Evolutionary conservation across 1,140 invertebrate species (phyloP), one percentile per base, ranked within the genome.

Genomic region (Rhynchophorus ferrugineus): DNA sequence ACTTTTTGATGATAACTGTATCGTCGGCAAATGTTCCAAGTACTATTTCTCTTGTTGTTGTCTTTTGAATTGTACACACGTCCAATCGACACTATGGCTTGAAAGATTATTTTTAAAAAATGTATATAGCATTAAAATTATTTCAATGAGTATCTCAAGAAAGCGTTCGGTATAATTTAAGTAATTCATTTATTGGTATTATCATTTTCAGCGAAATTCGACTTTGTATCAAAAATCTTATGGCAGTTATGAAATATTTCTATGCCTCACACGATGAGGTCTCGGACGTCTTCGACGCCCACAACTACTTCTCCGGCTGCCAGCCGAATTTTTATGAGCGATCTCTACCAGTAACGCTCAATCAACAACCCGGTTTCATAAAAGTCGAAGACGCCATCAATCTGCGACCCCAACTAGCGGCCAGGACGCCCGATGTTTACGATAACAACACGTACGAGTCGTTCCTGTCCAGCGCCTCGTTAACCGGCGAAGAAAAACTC

Each of bases 401-500:
- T 29, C 35, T 54, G 43, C 17, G 11, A 3, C 35, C 43, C 2
- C 22, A 44, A 44, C 14, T 48, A n/a, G 11, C 46, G 7, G 13
- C 35, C 17, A 36, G 24, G 8, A 43, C 39, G 6, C 56, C 56
- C 1, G 61, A 63, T 19, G 22, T 49, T n/a, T 59, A 56, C 45
- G 61, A 63, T 43, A 56, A 51, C 16, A 63, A 57, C 38, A 63
- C 61, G 19, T 61, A 57, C 52, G 61, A 63, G 43, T 61, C 59
- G 35, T 60, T 58, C 41, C 37, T 58, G 8, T 61, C 59, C 1
- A 37, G 33, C 20, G 44, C 60, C 14, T 61, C 60, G 33, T 49
- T 58, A 41, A 50, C 54, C 11, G 58, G 54, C 17, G 55, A 47
- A 19, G 53, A 56, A 11, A 53, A 46, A 17, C 3, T 36, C 20